A percentile compares a stretch with the other conserved stretches of the same genome.
Conservation (phyloP, 2,888 invertebrate species). For the Hanleya hanleyi region DNA sequence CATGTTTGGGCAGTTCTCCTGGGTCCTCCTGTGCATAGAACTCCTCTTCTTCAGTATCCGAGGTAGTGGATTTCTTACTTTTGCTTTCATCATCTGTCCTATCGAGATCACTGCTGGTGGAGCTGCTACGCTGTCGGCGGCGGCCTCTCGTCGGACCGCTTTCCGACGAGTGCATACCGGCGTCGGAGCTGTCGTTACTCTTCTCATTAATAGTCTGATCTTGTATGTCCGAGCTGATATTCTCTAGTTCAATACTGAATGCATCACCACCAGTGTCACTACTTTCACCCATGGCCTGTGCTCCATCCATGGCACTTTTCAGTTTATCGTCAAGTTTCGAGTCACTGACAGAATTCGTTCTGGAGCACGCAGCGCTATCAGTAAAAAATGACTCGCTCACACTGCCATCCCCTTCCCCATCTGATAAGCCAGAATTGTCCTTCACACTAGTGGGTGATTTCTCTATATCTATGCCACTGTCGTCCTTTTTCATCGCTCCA, state of each 20-base stretch:
- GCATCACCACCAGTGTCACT: constrained; percentile 20
- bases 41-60: constrained; percentile 33
- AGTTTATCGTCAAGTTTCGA: constrained; percentile 32
- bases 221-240: constrained; percentile 4
- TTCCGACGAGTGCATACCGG: background rate
- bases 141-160: background rate
- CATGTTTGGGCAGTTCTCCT: constrained; percentile 74
- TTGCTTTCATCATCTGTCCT: constrained; percentile 29
- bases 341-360: constrained; percentile 36
- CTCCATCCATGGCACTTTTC: constrained; percentile 19
- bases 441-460: constrained; percentile 50
- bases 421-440: constrained; percentile 35
- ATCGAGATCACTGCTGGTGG: constrained; percentile 39
- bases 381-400: constrained; percentile 39
- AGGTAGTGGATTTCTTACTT: background rate
- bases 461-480: constrained; percentile 67
- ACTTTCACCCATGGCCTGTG: constrained; percentile 22
- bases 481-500: constrained; percentile 57
- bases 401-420: constrained; percentile 48
- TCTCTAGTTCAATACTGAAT: constrained; percentile 11
- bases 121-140: constrained; percentile 17
- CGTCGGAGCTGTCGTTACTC: background rate
- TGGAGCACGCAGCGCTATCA: constrained; percentile 41
- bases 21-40: constrained; percentile 14
- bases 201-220: background rate